A percentile compares a stretch with the other conserved stretches of the same genome.
These are phyloP conservation scores for Palythoa caribaeorum DNA, from an alignment of 92 coral and sea anemone genomes.

Conservation along the genomic window DNA sequence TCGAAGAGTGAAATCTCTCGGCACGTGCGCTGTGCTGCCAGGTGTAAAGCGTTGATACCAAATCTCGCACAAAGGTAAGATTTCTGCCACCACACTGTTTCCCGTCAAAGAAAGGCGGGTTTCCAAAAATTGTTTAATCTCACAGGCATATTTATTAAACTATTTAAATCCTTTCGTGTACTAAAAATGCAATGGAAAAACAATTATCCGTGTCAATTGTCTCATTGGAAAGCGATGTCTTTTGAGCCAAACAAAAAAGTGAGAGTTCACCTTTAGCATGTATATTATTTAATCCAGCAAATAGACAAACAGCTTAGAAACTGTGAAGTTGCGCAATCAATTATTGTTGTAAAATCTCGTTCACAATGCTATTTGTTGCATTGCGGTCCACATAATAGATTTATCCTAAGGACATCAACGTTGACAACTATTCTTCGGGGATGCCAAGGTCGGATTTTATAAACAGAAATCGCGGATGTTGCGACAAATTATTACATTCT, in stretches of 20 bases:
- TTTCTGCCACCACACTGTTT: not conserved
- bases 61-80: not conserved
- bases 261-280: conserved; percentile 28
- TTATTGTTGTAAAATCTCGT: conserved; percentile 11
- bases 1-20: not conserved
- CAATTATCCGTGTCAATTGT: not conserved
- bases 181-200: not conserved
- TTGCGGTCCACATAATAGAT: too few relatives aligned
- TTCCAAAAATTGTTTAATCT: not conserved
- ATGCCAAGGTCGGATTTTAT: too few relatives aligned
- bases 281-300: conserved; percentile 44
- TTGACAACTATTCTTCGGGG: too few relatives aligned
- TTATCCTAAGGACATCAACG: too few relatives aligned
- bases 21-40: conserved; percentile 33
- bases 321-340: conserved; percentile 8
- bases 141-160: not conserved
- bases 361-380: not conserved
- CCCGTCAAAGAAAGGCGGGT: not conserved
- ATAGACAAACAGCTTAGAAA: conserved; percentile 27
- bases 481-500: not conserved
- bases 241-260: not conserved
- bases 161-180: not conserved
- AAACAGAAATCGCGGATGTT: not conserved
- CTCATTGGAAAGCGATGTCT: not conserved
- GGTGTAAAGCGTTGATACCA: conserved; percentile 26